phyloP scores from a whole-genome alignment of 2,113 vertebrate species.

The Notarius quadriscutis region DNA sequence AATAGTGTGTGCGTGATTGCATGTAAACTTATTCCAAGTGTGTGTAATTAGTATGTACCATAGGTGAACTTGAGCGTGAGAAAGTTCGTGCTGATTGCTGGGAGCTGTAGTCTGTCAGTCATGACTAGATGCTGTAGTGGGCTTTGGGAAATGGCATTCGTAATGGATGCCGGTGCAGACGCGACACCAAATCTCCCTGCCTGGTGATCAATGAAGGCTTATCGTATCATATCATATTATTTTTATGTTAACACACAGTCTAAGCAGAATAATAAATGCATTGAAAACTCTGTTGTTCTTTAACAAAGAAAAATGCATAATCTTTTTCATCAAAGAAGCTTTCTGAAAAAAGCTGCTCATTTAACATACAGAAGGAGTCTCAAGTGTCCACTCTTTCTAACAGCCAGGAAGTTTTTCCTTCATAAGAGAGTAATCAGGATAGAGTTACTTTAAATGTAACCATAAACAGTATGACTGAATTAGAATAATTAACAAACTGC shows the following conservation, averaged over 20 bases:
- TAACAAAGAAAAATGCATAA: neutral
- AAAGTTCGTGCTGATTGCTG: too few relatives aligned
- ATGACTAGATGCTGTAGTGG: too few relatives aligned
- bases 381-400: neutral
- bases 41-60: too few relatives aligned
- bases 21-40: too few relatives aligned
- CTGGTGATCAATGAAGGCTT: too few relatives aligned
- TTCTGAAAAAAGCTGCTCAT: neutral
- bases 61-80: too few relatives aligned
- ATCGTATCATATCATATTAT: too few relatives aligned
- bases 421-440: neutral
- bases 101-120: too few relatives aligned
- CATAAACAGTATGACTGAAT: neutral
- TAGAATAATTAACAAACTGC: neutral
- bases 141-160: too few relatives aligned
- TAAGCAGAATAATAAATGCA: neutral
- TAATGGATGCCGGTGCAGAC: too few relatives aligned
- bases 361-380: neutral
- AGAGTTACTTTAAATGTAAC: neutral
- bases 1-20: too few relatives aligned
- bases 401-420: neutral
- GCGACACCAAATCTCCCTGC: too few relatives aligned
- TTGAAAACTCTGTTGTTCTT: neutral
- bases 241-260: neutral
- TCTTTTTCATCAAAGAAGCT: neutral